Evolutionary conservation across 2,888 invertebrate genomes (phyloP).

Genomic region (Tyria jacobaeae): DNA sequence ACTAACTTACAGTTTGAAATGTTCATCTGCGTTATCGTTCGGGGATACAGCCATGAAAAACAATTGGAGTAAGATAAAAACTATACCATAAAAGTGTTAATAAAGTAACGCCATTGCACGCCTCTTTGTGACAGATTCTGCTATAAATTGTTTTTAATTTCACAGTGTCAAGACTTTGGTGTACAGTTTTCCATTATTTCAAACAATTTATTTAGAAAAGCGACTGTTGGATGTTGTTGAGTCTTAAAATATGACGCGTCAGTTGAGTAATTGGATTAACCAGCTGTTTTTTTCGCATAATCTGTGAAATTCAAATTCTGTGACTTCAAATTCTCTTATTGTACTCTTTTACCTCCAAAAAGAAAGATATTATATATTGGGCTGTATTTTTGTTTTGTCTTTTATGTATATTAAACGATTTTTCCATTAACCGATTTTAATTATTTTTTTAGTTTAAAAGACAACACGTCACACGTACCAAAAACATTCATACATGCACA

Average conservation of each 20-base stretch:
- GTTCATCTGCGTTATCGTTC: too few relatives aligned
- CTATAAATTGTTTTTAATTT: constrained; percentile 11
- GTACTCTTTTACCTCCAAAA: too few relatives aligned
- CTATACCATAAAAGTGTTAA: neutral
- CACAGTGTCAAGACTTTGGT: neutral
- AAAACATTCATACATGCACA: too few relatives aligned
- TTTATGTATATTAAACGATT: too few relatives aligned
- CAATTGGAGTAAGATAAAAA: neutral
- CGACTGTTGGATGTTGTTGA: neutral
- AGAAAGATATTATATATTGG: too few relatives aligned
- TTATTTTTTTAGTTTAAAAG: too few relatives aligned
- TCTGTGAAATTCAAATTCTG: neutral
- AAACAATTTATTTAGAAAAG: constrained; percentile 12
- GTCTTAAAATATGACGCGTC: neutral
- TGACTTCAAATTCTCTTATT: too few relatives aligned
- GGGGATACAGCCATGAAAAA: too few relatives aligned
- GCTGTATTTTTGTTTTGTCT: too few relatives aligned
- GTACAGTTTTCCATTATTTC: constrained; percentile 12
- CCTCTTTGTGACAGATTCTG: constrained; percentile 2
- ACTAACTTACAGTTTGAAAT: too few relatives aligned
- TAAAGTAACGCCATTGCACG: neutral
- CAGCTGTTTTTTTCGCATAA: neutral
- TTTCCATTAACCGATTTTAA: too few relatives aligned
- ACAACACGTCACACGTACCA: too few relatives aligned
- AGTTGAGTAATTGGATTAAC: neutral